Conservation (phyloP, 2,113 vertebrate species). For the Petrocephalus microphthalmus region DNA sequence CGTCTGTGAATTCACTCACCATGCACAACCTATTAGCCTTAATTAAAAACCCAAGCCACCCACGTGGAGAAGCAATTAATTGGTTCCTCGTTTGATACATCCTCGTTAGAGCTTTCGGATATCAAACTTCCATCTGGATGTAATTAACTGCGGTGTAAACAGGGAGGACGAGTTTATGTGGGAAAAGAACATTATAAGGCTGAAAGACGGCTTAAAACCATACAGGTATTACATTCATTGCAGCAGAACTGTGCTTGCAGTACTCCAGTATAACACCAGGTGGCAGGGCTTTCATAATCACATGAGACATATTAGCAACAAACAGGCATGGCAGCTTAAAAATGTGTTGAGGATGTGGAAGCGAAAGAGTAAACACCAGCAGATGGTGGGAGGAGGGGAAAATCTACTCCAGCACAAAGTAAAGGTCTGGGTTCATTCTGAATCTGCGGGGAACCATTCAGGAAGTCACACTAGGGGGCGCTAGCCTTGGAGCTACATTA, state of each 20-base stretch:
- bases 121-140: constrained; percentile 21
- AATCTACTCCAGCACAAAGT: background rate
- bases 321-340: background rate
- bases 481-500: background rate
- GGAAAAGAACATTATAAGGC: background rate
- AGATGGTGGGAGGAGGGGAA: background rate
- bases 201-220: background rate
- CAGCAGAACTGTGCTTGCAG: background rate
- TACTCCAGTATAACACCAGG: background rate
- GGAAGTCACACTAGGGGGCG: background rate
- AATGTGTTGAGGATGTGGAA: background rate
- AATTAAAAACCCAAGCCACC: background rate
- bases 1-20: background rate
- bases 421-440: background rate
- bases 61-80: constrained; percentile 13
- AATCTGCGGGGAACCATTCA: background rate
- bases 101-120: background rate
- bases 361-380: background rate
- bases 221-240: background rate
- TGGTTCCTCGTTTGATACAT: background rate
- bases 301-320: background rate
- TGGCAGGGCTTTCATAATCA: background rate
- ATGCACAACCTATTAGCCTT: constrained; percentile 3
- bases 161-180: background rate
- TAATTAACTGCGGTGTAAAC: constrained; percentile 14